Evolutionary conservation across 1,140 invertebrate species (phyloP).

Genomic region (Ceratina australensis): DNA sequence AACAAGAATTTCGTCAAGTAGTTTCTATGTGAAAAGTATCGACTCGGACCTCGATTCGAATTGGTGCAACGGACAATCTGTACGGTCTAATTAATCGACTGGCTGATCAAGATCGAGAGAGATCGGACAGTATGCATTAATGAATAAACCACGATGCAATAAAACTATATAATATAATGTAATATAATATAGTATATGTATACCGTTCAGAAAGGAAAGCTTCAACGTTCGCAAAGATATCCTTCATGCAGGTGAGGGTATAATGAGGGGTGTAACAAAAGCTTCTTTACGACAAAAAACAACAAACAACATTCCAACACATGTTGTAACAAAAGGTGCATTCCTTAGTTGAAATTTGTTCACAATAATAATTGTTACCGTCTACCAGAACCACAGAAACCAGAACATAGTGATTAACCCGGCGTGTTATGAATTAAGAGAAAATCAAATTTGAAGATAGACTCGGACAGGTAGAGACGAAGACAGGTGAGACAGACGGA

Average conservation of each 20-base stretch:
- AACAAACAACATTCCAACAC: slow-evolving; percentile 68
- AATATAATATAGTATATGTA: slow-evolving; percentile 39
- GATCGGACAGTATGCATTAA: slow-evolving; percentile 40
- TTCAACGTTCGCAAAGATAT: slow-evolving; percentile 65
- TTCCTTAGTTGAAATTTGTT: slow-evolving; percentile 51
- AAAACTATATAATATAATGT: slow-evolving; percentile 45
- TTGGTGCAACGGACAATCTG: not conserved
- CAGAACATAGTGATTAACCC: not conserved
- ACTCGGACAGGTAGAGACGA: slow-evolving; percentile 12
- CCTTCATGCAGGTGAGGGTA: slow-evolving; percentile 76
- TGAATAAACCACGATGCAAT: slow-evolving; percentile 57
- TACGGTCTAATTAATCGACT: not conserved
- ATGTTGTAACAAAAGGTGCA: slow-evolving; percentile 65
- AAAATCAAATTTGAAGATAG: not conserved
- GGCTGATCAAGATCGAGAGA: slow-evolving; percentile 1
- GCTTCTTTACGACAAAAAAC: slow-evolving; percentile 70
- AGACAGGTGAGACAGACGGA: too few species aligned
- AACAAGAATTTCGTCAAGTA: too few species aligned
- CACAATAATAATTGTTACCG: slow-evolving; percentile 43
- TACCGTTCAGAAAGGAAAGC: slow-evolving; percentile 65
- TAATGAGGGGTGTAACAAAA: slow-evolving; percentile 76
- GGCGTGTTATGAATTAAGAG: not conserved
- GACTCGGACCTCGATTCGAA: not conserved
- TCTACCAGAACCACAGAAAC: slow-evolving; percentile 38
- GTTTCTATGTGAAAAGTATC: too few species aligned